Conservation (phyloP, 2,797 vertebrate genomes). For the Phaenicophaeus curvirostris region DNA sequence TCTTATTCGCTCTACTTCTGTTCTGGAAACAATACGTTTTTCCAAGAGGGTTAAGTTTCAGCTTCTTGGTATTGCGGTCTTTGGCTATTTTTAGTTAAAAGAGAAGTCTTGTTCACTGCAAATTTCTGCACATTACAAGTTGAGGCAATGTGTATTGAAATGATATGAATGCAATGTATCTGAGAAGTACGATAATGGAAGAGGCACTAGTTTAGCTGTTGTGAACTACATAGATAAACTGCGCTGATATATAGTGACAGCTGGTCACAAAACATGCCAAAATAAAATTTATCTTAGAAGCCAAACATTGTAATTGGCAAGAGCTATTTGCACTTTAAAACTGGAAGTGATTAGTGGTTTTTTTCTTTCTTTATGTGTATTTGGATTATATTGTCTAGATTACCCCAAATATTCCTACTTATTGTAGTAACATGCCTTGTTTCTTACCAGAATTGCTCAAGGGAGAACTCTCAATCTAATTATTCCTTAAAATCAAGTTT, state of each 20-base stretch:
- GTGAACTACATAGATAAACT: neutral
- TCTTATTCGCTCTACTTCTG: neutral
- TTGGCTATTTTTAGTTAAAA: neutral
- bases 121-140: neutral
- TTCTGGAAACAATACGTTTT: neutral
- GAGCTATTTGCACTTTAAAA: neutral
- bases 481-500: neutral
- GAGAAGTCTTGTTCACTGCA: neutral
- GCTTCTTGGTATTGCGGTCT: neutral
- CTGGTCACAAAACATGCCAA: neutral
- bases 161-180: neutral
- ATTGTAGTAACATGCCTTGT: neutral
- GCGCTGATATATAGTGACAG: neutral
- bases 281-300: neutral
- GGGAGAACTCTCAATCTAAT: neutral
- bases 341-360: neutral
- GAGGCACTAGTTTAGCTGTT: neutral
- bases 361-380: neutral
- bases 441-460: neutral
- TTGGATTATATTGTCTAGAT: neutral
- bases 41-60: neutral
- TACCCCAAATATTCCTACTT: neutral
- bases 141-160: neutral
- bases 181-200: neutral
- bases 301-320: neutral